Base-by-base conservation (phyloP, 2,113 vertebrate genomes). In the Salvelinus namaycush region DNA sequence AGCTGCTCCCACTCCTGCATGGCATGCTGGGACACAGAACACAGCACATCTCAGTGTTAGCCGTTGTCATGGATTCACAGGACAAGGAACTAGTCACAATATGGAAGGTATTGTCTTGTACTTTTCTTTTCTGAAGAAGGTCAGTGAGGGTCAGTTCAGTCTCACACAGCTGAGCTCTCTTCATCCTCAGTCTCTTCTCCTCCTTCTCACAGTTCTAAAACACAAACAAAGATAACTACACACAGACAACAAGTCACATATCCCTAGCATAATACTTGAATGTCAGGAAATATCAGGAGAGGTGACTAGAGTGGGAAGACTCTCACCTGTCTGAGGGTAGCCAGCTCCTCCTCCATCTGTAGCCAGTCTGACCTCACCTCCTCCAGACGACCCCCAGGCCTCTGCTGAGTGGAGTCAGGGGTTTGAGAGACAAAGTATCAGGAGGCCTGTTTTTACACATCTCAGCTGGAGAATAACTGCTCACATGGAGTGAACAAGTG, bases 51-150 rank as follows among this genome's bases (percentile, higher is more conserved):
- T n/a, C 59, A 62, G 20, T 20, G 20, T 20, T 57, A 4, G 54
- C 13, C 3, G 5, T 14, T 18, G 54, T 57, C 20, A 57, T 57
- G 54, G n/a, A 20, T 62, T 20, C 59, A 62, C 59, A 22, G 18
- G 59, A 7, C 59, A 24, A 22, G 4, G 0, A 57, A 57, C 54
- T 57, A 70, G 16, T 51, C 18, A 39, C 48, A 29, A 12, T 18
- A 0, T n/a, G 27, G 16, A 65, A 51, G 9, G 51, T 44, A 44
- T 5, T 64, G 12, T 4, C 13, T 13, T 7, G 69, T 80, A 94
- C 93, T 89, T 89, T 88, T 76, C 81, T 88, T 74, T 83, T 86
- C 27, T 87, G 83, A 8, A 79, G 67, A 44, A 89, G 65, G 18
- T 87, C 80, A 84, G 76, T 73, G 44, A 92, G 86, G 3, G 87